Conservation (phyloP, 2,113 vertebrate genomes). For the Brachypteracias leptosomus region DNA sequence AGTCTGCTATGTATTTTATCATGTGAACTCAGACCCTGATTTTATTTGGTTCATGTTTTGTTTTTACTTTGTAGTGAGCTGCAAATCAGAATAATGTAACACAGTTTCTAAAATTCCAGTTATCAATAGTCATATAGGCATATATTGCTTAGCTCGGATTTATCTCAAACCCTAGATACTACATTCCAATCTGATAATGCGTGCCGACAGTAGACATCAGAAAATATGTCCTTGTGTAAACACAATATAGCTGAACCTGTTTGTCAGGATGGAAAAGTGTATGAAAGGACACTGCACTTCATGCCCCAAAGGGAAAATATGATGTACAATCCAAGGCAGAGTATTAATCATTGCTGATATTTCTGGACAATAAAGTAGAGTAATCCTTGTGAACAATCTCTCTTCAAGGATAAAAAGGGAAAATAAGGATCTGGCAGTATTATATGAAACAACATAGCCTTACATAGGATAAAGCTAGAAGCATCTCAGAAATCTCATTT, state of each 20-base stretch:
- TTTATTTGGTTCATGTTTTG: neutral
- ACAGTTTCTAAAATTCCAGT: neutral
- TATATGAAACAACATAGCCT: conserved; percentile 22
- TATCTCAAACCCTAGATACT: conserved; percentile 34
- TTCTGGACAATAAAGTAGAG: conserved; percentile 77
- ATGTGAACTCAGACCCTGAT: neutral
- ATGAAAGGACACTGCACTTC: conserved; percentile 67
- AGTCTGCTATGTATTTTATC: neutral
- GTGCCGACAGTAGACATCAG: conserved; percentile 45
- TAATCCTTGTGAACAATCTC: conserved; percentile 74
- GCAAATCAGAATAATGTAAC: neutral
- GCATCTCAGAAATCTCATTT: conserved; percentile 38
- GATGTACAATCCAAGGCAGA: conserved; percentile 70
- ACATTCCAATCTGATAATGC: conserved; percentile 62
- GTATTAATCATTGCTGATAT: conserved; percentile 79
- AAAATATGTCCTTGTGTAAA: conserved; percentile 77
- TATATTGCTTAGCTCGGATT: conserved; percentile 50
- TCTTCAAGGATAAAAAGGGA: conserved; percentile 76
- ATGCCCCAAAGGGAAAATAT: conserved; percentile 62
- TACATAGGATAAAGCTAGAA: conserved; percentile 18
- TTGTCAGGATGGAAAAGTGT: conserved; percentile 74
- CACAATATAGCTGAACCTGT: conserved; percentile 74
- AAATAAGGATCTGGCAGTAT: conserved; percentile 67
- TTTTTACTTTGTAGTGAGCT: neutral
- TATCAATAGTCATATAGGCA: conserved; percentile 5